Evolutionary conservation across 2,113 vertebrate genomes (phyloP), one percentile per base, ranked within the genome.

Genomic region (Lynx canadensis): DNA sequence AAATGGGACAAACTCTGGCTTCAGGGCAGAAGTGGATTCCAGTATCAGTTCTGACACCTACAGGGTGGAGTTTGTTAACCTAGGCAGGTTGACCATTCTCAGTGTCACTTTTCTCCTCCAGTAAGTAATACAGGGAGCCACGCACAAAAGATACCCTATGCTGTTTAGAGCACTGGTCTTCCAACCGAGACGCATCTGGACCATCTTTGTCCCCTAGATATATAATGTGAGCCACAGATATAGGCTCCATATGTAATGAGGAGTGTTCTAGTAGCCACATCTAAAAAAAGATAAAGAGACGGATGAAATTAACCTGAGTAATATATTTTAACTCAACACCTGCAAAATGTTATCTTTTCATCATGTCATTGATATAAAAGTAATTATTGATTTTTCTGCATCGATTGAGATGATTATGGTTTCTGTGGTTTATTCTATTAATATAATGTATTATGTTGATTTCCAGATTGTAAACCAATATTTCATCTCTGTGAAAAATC

Each of bases 351-450:
- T 85, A 88, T 87, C 79, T n/a, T 85, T 84, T 94, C 4, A 21
- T 27, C 8, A 52, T 36, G 5, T 57, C 52, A 76, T 90, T 33
- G 4, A 25, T 85, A 45, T 52, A 73, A 79, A 95, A 89, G 29
- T 89, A 91, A 82, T 82, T 60, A 81, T 18, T 66, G 25, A 2
- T 71, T 94, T 80, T 95, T 83, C 60, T 92, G 21, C 11, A 45
- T 82, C 15, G 83, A 9, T 87, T 73, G 38, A 96, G 45, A 92
- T 79, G 10, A 21, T 45, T 50, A 3, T 80, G 12, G n/a, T 33
- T 85, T 94, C 76, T 89, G 36, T 84, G 36, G 41, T 55, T 93
- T 90, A 48, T 52, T 68, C 41, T 92, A 3, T 89, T 66, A 94
- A 81, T 93, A 36, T 81, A 57, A 15, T 85, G 2, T 81, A 63